Evolutionary conservation across 2,113 vertebrate genomes (phyloP).

Genomic region (Atrichornis clamosus): DNA sequence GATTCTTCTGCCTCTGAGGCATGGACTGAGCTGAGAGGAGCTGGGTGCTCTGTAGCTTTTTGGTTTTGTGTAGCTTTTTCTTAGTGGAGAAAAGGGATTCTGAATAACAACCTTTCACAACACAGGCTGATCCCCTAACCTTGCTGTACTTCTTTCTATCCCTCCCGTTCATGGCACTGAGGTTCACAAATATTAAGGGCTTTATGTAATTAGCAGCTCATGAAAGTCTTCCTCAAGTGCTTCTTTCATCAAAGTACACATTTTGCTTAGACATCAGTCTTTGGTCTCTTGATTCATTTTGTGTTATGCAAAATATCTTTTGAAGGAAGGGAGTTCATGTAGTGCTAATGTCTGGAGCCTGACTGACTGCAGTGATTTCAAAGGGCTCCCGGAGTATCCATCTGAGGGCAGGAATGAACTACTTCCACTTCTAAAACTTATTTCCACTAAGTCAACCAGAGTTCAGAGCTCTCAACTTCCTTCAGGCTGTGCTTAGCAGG

Average conservation of each 20-base stretch:
- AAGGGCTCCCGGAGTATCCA: not conserved
- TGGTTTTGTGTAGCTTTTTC: not conserved
- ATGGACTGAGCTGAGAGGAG: not conserved
- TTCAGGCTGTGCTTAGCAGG: not conserved
- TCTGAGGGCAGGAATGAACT: not conserved
- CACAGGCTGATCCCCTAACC: not conserved
- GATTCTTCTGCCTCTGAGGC: not conserved
- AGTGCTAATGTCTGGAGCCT: not conserved
- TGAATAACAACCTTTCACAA: not conserved
- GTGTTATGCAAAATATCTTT: not conserved
- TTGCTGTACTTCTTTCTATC: not conserved
- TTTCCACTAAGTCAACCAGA: not conserved
- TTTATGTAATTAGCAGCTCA: not conserved
- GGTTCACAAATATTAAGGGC: not conserved
- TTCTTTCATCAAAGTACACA: not conserved
- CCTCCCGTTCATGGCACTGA: not conserved
- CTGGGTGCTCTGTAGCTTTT: no score
- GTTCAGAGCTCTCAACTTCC: not conserved
- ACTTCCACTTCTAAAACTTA: not conserved
- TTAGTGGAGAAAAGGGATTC: not conserved
- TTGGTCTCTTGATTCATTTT: not conserved
- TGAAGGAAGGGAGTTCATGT: not conserved
- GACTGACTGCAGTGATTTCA: not conserved
- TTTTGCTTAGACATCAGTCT: not conserved
- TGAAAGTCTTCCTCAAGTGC: not conserved